Percentiles rank a stretch among this genome's conserved stretches.
phyloP scores from a whole-genome alignment of 92 coral and sea anemone genomes.

The Porites rus region DNA sequence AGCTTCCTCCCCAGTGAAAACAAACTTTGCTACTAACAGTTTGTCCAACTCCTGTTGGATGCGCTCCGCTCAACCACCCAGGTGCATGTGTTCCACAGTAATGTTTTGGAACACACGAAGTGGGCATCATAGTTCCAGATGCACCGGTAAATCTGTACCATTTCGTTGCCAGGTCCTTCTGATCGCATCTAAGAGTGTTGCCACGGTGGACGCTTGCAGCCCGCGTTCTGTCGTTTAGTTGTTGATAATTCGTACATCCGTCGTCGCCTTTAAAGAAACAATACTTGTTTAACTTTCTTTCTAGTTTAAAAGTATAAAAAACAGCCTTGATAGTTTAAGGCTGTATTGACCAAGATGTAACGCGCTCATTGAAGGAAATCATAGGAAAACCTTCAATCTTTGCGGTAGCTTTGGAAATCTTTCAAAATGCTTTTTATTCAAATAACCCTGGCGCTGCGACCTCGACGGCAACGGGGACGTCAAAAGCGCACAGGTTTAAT shows the following conservation, averaged over 20 bases:
- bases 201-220: constrained; percentile 36
- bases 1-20: constrained; percentile 39
- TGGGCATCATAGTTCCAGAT: constrained; percentile 61
- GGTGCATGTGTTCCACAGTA: constrained; percentile 68
- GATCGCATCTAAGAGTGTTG: constrained; percentile 37
- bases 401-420: no score
- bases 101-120: constrained; percentile 48
- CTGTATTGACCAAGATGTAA: no score
- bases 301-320: no score
- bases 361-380: no score
- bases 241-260: constrained; percentile 17
- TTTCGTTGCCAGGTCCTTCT: constrained; percentile 19
- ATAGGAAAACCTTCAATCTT: no score
- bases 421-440: no score
- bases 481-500: no score
- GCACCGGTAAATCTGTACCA: constrained; percentile 70
- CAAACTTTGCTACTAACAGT: constrained; percentile 52
- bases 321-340: no score
- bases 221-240: constrained; percentile 20
- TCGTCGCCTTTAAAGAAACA: not conserved
- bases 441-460: no score
- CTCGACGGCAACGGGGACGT: no score
- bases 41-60: constrained; percentile 48
- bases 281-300: not conserved
- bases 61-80: constrained; percentile 55